Conservation (phyloP, 1,140 invertebrate species). For the Tachypleus tridentatus region DNA sequence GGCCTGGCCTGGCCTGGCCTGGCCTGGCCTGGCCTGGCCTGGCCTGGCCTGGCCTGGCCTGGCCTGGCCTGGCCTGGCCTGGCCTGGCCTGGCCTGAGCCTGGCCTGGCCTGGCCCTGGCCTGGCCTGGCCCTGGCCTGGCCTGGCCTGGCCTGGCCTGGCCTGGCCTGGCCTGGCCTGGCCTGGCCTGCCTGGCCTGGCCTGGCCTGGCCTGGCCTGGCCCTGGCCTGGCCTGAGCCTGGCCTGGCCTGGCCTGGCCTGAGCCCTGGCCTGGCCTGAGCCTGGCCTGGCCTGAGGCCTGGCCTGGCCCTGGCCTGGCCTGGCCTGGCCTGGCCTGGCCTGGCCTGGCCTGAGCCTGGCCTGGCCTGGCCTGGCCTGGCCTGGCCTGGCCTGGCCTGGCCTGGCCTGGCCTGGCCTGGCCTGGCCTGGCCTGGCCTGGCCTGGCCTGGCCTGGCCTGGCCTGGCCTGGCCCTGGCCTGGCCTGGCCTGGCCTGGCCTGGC, state of each 20-base stretch:
- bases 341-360: constrained; percentile 22
- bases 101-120: constrained; percentile 22
- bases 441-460: constrained; percentile 23
- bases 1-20: constrained; percentile 25
- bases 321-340: constrained; percentile 26
- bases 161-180: constrained; percentile 22
- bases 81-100: constrained; percentile 23
- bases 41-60: constrained; percentile 25
- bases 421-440: constrained; percentile 26
- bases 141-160: constrained; percentile 25
- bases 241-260: constrained; percentile 23
- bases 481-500: constrained; percentile 25
- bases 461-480: too few relatives aligned
- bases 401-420: constrained; percentile 26
- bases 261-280: constrained; percentile 24
- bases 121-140: too few relatives aligned
- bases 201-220: too few relatives aligned
- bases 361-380: constrained; percentile 22
- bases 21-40: constrained; percentile 22
- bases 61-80: constrained; percentile 24
- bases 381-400: constrained; percentile 26
- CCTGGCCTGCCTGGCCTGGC: too few relatives aligned
- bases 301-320: too few relatives aligned
- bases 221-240: constrained; percentile 22
- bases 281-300: constrained; percentile 24